Evolutionary conservation across 2,113 vertebrate species (phyloP), one percentile per base, ranked within the genome.

Genomic region (Ciconia stormi): DNA sequence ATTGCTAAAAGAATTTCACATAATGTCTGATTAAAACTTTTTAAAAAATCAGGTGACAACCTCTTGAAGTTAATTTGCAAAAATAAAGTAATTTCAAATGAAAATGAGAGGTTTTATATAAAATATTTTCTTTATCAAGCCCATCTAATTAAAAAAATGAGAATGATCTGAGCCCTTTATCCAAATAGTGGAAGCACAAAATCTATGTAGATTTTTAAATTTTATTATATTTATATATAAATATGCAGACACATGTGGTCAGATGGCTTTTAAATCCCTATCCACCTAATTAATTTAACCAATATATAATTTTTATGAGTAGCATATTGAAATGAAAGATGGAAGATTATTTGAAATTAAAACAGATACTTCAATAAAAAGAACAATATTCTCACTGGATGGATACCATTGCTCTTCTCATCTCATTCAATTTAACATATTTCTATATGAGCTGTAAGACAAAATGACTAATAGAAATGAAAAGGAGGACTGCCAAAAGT

Each of bases 281-380:
- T 16, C 55, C 25, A 59, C 21, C 27, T 94, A 93, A 85, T 82
- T 82, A 90, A 70, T 90, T 91, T 90, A 77, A 80, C 26, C 25
- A 82, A 82, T 84, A 49, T 56, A 47, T 84, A 71, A 17, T 79
- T 91, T 72, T 94, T 69, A 73, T 87, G 32, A 70, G 32, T 82
- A 63, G 20, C 36, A 17, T 91, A 36, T 52, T 95, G 49, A 66
- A 93, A 74, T 76, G 42, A 69, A 85, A 82, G 29, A 38, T 92
- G 50, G 63, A 87, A 84, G 52, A 32, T 88, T 94, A 67, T 89
- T 85, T 97, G 56, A 91, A 85, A 95, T 95, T 82, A 95, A 82
- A 95, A 30, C 46, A 72, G 32, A 58, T 89, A 46, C 56, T 89
- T 73, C 71, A 94, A 34, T 80, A 11, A 95, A 93, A 95, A 94